Conservation (phyloP, 2,113 vertebrate species). For the Hypomesus transpacificus region DNA sequence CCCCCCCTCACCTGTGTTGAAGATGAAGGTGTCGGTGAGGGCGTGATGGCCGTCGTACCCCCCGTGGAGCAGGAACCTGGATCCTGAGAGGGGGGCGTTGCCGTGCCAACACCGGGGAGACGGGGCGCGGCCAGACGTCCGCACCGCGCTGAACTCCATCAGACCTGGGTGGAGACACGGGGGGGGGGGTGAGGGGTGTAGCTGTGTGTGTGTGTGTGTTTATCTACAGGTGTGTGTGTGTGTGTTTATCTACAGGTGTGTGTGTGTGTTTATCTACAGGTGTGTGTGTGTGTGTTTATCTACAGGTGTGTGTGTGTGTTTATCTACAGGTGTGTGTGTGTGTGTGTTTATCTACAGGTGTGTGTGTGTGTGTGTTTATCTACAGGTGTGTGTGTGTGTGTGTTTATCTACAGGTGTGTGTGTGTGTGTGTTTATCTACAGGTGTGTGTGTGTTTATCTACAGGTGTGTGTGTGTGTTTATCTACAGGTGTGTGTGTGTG, state of each 20-base stretch:
- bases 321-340: neutral
- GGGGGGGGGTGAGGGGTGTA: neutral
- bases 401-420: no score
- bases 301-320: neutral
- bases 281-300: neutral
- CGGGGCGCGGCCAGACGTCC: conserved; percentile 64
- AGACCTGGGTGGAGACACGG: conserved; percentile 59
- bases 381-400: neutral
- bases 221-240: no score
- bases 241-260: neutral
- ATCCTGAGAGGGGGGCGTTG: conserved; percentile 62
- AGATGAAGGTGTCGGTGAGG: conserved; percentile 67
- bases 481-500: neutral
- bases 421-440: neutral
- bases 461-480: neutral
- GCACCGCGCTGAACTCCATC: conserved; percentile 78
- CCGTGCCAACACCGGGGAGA: conserved; percentile 77
- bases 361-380: no score
- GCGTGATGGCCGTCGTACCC: conserved; percentile 70
- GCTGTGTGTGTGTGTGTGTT: neutral
- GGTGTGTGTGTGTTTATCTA: no score
- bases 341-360: no score
- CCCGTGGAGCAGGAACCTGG: conserved; percentile 69
- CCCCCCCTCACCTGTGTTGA: conserved; percentile 63
- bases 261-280: neutral